Base-by-base conservation (phyloP, 2,888 invertebrate species). In the Sinhomidia bicolor region DNA sequence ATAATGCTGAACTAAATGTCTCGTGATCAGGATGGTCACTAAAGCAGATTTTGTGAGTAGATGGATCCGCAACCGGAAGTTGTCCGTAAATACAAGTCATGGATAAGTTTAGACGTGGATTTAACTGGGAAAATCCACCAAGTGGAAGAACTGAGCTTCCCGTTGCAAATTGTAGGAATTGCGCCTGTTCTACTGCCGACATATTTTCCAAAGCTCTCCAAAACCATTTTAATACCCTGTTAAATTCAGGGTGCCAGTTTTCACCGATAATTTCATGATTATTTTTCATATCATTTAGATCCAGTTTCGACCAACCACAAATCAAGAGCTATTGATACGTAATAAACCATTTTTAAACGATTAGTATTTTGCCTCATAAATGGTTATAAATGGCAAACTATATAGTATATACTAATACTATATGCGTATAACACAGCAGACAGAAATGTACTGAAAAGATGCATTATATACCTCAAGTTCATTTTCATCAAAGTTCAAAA, bases 401-500 rank as follows among this genome's bases (percentile, higher is more conserved):
- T n/a, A n/a, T n/a, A n/a, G n/a, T n/a, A n/a, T n/a, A n/a, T n/a
- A n/a, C n/a, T n/a, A n/a, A n/a, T n/a, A n/a, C n/a, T 41, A 41
- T 41, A 41, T 41, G 4, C 9, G 41, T n/a, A n/a, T n/a, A n/a
- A n/a, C n/a, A n/a, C n/a, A n/a, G n/a, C n/a, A n/a, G n/a, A n/a
- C 57, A 57, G 7, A 57, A 57, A 57, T 57, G 41, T 41, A 41
- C 5, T 57, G 4, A 20, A 20, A 20, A 17, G 17, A 20, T 20
- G 10, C 10, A 41, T 20, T 1, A 57, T 7, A 23, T 60, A 98
- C 97, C 96, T 99, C 98, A 32, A 99, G 95, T 94, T 99, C 98
- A 94, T 98, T 97, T 94, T 98, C 98, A 94, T 98, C 98, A 94
- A 98, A 98, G 93, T 98, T 98, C 93, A 97, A 97, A 89, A 98